These are phyloP conservation scores for Thumatha senex DNA, from an alignment of 2,888 invertebrate species.

Conservation along the genomic window DNA sequence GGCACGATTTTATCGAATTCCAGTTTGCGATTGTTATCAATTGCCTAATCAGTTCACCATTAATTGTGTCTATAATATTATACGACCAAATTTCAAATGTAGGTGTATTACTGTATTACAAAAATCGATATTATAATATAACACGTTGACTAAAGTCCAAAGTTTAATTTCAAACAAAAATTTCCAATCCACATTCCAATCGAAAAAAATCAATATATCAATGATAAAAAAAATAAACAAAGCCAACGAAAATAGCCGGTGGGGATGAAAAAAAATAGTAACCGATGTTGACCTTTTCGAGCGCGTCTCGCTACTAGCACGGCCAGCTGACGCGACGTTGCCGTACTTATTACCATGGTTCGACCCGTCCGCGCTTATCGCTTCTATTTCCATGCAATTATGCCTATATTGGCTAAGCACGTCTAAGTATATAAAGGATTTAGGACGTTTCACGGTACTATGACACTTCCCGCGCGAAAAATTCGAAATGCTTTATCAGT, in stretches of 20 bases:
- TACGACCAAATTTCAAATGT: conserved; percentile 9
- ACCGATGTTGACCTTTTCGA: conserved; percentile 81
- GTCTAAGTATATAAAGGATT: conserved; percentile 71
- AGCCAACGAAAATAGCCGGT: conserved; percentile 67
- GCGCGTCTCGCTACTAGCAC: conserved; percentile 75
- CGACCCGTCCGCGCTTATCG: conserved; percentile 71
- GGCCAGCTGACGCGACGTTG: conserved; percentile 83
- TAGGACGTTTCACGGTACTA: conserved; percentile 69
- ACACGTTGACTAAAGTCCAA: conserved; percentile 16
- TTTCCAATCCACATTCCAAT: conserved; percentile 31
- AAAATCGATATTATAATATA: conserved; percentile 27
- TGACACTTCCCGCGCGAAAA: conserved; percentile 81
- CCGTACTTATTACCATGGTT: conserved; percentile 60
- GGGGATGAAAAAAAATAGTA: conserved; percentile 71
- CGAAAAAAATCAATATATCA: conserved; percentile 50
- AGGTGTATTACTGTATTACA: conserved; percentile 15
- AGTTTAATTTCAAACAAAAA: conserved; percentile 18
- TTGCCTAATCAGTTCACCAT: conserved; percentile 11
- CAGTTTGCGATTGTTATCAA: conserved; percentile 17
- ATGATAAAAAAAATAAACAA: conserved; percentile 61
- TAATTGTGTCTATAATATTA: conserved; percentile 18
- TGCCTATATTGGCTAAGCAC: conserved; percentile 52
- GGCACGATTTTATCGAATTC: conserved; percentile 9
- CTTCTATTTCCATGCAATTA: conserved; percentile 54
- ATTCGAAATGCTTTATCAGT: conserved; percentile 82